Evolutionary conservation across 2,113 vertebrate species (phyloP).

Genomic region (Polypterus senegalus): DNA sequence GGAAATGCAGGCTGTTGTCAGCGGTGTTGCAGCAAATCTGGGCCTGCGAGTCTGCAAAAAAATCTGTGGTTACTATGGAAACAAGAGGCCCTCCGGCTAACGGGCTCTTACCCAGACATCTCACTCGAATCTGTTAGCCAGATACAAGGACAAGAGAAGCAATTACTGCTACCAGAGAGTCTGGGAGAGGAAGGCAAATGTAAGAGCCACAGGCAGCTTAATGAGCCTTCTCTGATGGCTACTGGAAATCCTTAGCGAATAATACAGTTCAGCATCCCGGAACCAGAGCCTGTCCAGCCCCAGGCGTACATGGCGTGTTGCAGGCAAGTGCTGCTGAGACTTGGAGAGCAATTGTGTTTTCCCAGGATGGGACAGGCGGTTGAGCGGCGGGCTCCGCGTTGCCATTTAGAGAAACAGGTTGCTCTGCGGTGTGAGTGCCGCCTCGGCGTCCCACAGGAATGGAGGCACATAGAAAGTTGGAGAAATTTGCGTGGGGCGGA

Average conservation of each 20-base stretch:
- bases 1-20: too few relatives aligned
- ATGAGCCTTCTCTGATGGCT: constrained; percentile 1
- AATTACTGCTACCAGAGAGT: background rate
- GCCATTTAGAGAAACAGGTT: too few relatives aligned
- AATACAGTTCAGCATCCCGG: background rate
- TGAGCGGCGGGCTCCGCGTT: too few relatives aligned
- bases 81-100: background rate
- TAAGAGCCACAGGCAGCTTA: background rate
- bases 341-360: too few relatives aligned
- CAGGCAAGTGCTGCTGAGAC: too few relatives aligned
- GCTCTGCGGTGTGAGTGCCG: too few relatives aligned
- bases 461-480: too few relatives aligned
- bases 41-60: background rate
- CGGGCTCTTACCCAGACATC: background rate
- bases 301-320: background rate
- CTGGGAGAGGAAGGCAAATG: background rate
- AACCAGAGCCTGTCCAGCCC: background rate
- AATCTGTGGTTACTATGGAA: background rate
- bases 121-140: background rate
- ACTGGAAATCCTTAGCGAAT: background rate
- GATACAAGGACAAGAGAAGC: background rate
- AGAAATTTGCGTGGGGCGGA: too few relatives aligned
- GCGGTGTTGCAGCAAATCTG: too few relatives aligned
- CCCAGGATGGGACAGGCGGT: too few relatives aligned
- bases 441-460: too few relatives aligned